These are phyloP conservation scores for Limosa lapponica DNA, from an alignment of 2,797 vertebrate genomes.

Conservation along the genomic window DNA sequence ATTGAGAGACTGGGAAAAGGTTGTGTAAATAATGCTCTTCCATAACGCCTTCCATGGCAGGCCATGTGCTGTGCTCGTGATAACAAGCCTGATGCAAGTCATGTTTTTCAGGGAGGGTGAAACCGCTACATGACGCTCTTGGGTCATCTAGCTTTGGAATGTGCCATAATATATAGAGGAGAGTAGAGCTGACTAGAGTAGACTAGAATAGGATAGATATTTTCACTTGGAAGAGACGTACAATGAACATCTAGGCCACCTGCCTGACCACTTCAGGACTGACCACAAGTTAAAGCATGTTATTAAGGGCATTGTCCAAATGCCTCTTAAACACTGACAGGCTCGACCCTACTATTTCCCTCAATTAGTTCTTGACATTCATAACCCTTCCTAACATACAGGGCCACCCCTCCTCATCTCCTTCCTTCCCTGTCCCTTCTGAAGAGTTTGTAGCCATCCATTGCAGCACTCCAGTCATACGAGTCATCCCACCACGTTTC, in stretches of 20 bases:
- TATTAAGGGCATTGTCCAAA: background rate
- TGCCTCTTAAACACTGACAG: background rate
- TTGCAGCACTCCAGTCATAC: no score
- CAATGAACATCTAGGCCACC: background rate
- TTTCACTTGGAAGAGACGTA: background rate
- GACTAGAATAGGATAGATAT: background rate
- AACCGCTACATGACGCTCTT: fast-evolving
- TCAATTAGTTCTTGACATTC: no score
- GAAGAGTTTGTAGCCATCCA: no score
- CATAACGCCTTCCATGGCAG: fast-evolving
- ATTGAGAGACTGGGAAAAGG: background rate
- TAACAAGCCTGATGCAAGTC: background rate
- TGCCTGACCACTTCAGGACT: background rate
- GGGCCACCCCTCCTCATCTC: no score
- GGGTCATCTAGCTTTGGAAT: background rate
- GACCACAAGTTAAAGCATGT: background rate
- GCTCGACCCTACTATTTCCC: no score
- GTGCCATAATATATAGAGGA: background rate
- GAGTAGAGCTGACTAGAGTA: background rate
- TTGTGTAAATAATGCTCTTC: background rate
- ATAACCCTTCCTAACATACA: no score
- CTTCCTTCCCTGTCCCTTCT: no score
- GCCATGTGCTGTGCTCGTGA: fast-evolving
- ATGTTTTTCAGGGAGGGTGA: background rate
- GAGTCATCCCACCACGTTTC: no score